Evolutionary conservation across 37 sponge, comb jelly and placozoan species (phyloP), one percentile per base, ranked within the genome.

Genomic region (Halichondria panicea): DNA sequence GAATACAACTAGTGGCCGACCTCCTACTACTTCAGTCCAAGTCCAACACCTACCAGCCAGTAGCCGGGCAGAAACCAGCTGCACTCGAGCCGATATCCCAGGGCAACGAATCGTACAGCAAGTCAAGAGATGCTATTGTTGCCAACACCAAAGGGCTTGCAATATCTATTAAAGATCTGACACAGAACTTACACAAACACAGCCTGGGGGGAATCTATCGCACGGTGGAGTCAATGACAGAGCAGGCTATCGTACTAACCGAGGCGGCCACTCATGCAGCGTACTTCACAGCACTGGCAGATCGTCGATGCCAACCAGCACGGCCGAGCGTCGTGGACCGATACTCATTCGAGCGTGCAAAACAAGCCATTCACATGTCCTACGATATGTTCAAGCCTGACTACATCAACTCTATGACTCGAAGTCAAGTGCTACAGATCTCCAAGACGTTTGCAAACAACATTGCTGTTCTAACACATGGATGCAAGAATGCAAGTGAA

Each of bases 241-340:
- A 89, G 38, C 82, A 85, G 66, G 91, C 86, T 15, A 73, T 86
- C 21, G 13, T 75, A 0, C 64, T 93, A 2, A 89, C 87, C 18
- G 94, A 93, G 41, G 75, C 86, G n/a, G 83, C 91, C 1, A 75
- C 91, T 9, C 90, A 93, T 0, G 82, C 86, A 19, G 94, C 94
- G 1, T 93, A 93, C 44, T 55, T 80, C 4, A 70, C 73, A 13
- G 87, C 87, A 2, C 31, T 92, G 54, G 54, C 55, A 38, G 87
- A 86, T 70, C 37, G 41, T 12, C 25, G 60, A 22, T 81, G 74
- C 11, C 44, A 55, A 48, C 83, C 90, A 15, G 68, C 82, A 28
- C 19, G 45, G n/a, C 87, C 90, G 0, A 77, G 87, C 6, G 55
- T 64, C 0, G 41, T 81, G 0, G 81, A 93, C 48, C 50, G 76